A percentile compares a stretch with the other conserved stretches of the same genome.
Evolutionary conservation across 2,888 invertebrate species (phyloP).

Genomic region (Osmoderma eremita): DNA sequence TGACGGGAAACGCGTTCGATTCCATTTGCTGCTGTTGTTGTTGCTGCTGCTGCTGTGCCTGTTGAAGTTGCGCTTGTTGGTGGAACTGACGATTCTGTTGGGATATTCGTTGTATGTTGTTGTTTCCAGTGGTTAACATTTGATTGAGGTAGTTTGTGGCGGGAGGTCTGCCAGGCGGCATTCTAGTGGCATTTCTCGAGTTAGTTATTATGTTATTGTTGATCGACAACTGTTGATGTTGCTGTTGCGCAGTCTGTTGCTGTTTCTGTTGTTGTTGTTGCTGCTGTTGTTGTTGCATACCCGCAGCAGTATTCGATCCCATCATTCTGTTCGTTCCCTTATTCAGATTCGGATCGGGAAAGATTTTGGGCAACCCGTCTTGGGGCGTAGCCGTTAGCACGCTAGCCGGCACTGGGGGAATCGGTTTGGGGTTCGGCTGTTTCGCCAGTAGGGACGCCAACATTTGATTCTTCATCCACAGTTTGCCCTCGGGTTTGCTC

Average conservation of each 20-base stretch:
- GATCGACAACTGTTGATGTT: too few species aligned
- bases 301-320: slow-evolving; percentile 40
- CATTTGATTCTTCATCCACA: slow-evolving; percentile 87
- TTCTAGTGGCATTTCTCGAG: slow-evolving; percentile 20
- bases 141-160: slow-evolving; percentile 61
- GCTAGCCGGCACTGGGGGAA: slow-evolving; percentile 73
- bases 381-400: slow-evolving; percentile 77
- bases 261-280: slow-evolving; percentile 47
- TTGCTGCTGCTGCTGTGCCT: slow-evolving; percentile 18
- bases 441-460: slow-evolving; percentile 83
- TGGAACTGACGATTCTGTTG: slow-evolving; percentile 50
- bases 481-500: slow-evolving; percentile 68
- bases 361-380: slow-evolving; percentile 70
- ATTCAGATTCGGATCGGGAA: slow-evolving; percentile 53
- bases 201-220: slow-evolving; percentile 27
- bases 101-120: slow-evolving; percentile 54
- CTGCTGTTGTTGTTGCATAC: slow-evolving; percentile 40
- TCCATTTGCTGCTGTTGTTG: slow-evolving; percentile 39
- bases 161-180: slow-evolving; percentile 42
- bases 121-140: slow-evolving; percentile 59
- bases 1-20: slow-evolving; percentile 49
- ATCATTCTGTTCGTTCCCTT: slow-evolving; percentile 53
- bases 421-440: slow-evolving; percentile 71
- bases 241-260: slow-evolving; percentile 42
- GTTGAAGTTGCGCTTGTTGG: slow-evolving; percentile 29